Percentiles rank a stretch among this genome's conserved stretches.
phyloP scores from a whole-genome alignment of 2,113 vertebrate species.

The Cyphomyrus discorhynchus region DNA sequence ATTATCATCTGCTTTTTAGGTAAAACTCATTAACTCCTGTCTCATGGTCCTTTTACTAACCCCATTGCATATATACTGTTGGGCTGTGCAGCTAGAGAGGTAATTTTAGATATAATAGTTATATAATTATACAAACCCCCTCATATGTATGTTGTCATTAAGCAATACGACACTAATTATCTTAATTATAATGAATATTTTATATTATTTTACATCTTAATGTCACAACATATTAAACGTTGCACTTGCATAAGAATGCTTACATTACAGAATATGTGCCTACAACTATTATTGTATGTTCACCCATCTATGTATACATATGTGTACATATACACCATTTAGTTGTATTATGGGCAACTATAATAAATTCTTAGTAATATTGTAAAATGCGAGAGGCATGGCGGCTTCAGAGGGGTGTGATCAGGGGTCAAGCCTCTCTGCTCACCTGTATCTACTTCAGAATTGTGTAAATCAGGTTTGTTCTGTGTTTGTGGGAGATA shows the following conservation, averaged over 20 bases:
- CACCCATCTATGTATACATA: not conserved
- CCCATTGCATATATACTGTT: not conserved
- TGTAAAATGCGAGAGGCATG: not conserved
- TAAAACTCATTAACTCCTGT: not conserved
- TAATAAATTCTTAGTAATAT: not conserved
- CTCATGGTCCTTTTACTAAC: not conserved
- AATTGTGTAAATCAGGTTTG: not conserved
- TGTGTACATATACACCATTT: not conserved
- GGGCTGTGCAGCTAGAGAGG: not conserved
- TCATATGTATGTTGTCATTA: not conserved
- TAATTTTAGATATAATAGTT: not conserved
- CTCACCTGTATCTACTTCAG: not conserved
- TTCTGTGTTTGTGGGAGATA: not conserved
- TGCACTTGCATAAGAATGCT: not conserved
- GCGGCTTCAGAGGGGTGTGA: not conserved
- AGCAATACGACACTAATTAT: not conserved
- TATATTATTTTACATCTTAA: not conserved
- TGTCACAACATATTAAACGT: not conserved
- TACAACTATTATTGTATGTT: not conserved
- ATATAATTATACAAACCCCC: not conserved
- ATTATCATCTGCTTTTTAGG: not conserved
- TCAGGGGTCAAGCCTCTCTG: not conserved
- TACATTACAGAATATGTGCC: not conserved
- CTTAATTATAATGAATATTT: not conserved
- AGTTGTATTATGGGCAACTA: not conserved